A percentile compares a stretch with the other conserved stretches of the same genome.
phyloP scores from a whole-genome alignment of 2,113 vertebrate genomes.

The Prunella himalayana region DNA sequence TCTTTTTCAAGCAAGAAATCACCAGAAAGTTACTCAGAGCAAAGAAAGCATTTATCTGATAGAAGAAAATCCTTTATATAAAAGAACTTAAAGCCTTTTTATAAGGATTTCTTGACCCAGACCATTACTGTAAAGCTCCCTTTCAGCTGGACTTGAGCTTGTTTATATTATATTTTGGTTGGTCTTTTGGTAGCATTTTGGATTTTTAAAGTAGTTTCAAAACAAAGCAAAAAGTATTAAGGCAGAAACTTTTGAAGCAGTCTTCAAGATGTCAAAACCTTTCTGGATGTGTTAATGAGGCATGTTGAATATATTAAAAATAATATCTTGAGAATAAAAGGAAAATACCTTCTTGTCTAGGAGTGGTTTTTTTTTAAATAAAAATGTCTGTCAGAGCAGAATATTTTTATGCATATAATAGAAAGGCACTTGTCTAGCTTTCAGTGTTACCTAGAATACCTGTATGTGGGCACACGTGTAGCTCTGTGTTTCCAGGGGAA shows the following conservation, averaged over 20 bases:
- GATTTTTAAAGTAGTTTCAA: background rate
- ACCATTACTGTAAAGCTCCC: constrained; percentile 13
- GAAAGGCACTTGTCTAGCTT: background rate
- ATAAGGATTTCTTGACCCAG: background rate
- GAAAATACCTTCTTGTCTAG: background rate
- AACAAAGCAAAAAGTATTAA: background rate
- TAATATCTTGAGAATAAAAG: background rate
- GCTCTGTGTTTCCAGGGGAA: background rate
- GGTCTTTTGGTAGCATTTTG: background rate
- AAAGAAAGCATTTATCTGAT: background rate
- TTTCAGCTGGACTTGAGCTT: constrained; percentile 18
- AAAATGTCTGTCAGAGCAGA: background rate
- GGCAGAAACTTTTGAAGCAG: background rate
- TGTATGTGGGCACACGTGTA: background rate
- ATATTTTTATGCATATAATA: background rate
- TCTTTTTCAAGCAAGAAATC: constrained; percentile 19
- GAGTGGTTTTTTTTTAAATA: background rate
- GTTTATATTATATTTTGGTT: background rate
- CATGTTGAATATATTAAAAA: background rate
- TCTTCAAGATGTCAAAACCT: background rate
- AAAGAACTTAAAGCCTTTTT: background rate
- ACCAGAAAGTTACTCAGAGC: constrained; percentile 8
- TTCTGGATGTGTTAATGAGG: background rate
- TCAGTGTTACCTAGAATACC: background rate
- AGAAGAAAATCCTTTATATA: constrained; percentile 20